A percentile compares a stretch with the other conserved stretches of the same genome.
Evolutionary conservation across 2,113 vertebrate genomes (phyloP).

Genomic region (Zootoca vivipara): DNA sequence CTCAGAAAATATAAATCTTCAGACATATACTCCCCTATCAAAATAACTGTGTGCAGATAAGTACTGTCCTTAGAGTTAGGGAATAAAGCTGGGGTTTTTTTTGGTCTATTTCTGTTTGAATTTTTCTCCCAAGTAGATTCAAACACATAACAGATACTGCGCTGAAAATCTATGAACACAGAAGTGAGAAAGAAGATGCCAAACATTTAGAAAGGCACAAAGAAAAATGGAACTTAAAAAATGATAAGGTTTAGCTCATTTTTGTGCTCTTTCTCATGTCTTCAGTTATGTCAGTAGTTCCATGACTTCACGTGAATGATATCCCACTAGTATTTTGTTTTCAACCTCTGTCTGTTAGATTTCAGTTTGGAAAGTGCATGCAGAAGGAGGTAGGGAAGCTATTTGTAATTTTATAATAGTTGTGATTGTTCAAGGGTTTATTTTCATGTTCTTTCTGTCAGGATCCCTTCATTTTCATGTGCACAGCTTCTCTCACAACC

Average conservation of each 20-base stretch:
- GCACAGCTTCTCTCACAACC: not conserved
- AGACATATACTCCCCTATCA: not conserved
- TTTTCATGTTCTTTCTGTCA: rapidly evolving
- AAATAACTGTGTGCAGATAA: not conserved
- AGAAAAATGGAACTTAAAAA: not conserved
- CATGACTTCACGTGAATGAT: not conserved
- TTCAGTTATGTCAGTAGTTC: not conserved
- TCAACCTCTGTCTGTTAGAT: not conserved
- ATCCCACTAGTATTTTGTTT: not conserved
- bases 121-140: not conserved
- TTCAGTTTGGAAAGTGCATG: not conserved
- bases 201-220: not conserved
- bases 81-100: not conserved
- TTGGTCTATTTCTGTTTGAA: not conserved
- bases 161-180: not conserved
- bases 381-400: not conserved
- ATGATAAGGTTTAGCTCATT: not conserved
- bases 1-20: not conserved
- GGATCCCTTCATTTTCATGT: not conserved
- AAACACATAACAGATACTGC: not conserved
- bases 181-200: not conserved
- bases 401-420: not conserved
- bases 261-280: not conserved
- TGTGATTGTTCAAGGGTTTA: not conserved
- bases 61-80: too few species aligned